Evolutionary conservation across 2,113 vertebrate genomes (phyloP).

Genomic region (Thinocorus orbignyianus): DNA sequence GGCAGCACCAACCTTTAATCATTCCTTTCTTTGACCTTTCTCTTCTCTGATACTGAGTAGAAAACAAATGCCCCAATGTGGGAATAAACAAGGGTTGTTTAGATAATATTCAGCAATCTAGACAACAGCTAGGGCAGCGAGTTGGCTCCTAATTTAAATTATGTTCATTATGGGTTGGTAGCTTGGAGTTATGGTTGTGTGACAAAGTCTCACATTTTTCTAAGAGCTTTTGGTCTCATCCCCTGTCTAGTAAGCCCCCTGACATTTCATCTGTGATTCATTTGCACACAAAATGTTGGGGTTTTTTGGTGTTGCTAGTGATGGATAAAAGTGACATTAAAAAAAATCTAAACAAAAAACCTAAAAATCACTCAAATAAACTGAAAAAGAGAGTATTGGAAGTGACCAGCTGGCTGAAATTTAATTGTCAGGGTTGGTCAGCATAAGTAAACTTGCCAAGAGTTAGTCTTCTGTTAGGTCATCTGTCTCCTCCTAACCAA

Average conservation of each 20-base stretch:
- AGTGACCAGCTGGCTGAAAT: slow-evolving; percentile 70
- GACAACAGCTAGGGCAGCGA: slow-evolving; percentile 13
- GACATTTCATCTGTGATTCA: slow-evolving; percentile 65
- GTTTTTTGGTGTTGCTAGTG: slow-evolving; percentile 54
- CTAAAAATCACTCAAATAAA: slow-evolving; percentile 65
- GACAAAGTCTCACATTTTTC: slow-evolving; percentile 43
- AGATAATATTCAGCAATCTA: slow-evolving; percentile 6
- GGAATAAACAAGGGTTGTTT: slow-evolving; percentile 23
- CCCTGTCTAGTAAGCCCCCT: slow-evolving; percentile 7
- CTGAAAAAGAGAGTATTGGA: slow-evolving; percentile 68
- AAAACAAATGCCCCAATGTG: slow-evolving; percentile 15
- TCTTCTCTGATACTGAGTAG: background rate
- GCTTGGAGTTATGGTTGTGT: slow-evolving; percentile 19
- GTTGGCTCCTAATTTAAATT: background rate
- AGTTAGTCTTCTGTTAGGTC: slow-evolving; percentile 76
- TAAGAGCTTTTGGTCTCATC: slow-evolving; percentile 54
- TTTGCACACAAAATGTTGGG: slow-evolving; percentile 67
- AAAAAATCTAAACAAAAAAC: background rate
- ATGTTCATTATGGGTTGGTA: slow-evolving; percentile 14
- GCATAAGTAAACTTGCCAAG: slow-evolving; percentile 70
- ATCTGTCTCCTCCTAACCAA: slow-evolving; percentile 75
- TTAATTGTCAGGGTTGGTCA: slow-evolving; percentile 69
- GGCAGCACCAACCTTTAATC: background rate
- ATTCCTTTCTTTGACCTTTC: background rate
- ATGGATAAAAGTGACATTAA: slow-evolving; percentile 44